Base-by-base conservation (phyloP, 2,797 vertebrate genomes). In the Gallinago stenura region DNA sequence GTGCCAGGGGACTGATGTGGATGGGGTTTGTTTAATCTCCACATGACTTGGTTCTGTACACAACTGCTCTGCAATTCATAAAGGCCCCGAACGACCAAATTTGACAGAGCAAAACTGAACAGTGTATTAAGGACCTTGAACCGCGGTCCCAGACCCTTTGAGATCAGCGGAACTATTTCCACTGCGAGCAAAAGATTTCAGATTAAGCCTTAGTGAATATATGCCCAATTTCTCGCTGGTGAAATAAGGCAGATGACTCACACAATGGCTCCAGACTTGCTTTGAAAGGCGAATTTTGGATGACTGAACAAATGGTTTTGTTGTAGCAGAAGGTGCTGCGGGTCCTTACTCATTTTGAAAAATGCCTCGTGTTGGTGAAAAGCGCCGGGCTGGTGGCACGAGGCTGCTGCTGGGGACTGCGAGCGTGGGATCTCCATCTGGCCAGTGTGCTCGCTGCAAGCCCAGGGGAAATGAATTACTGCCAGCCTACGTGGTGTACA, bases 371-470 rank as follows among this genome's bases (percentile, higher is more conserved):
- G 54, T 13, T 77, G 69, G 68, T 81, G 87, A 85, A 95, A 89
- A 83, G 89, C 81, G 41, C 57, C 18, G 75, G 64, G 68, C 51
- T 92, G 89, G 88, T 80, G 75, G 84, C 75, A 66, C 6, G 9
- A 84, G 81, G 24, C 80, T 72, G 75, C 89, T 93, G 91, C 75
- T 65, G 78, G 58, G 92, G 51, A 61, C 83, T 76, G 62, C 0
- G 14, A 84, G 93, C 43, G 58, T 94, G 95, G 95, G 91, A 91
- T 79, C 84, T 84, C 96, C 94, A 95, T 95, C 84, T 94, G 93
- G 87, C 41, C 61, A 48, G 50, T 7, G 33, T 10, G 37, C 69
- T 75, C 31, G 37, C 79, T 69, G 61, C 41, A 85, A 65, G 65
- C 1, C 1, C 45, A 45, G 64, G 43, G 76, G 46, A 87, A 77